phyloP scores from a whole-genome alignment of 2,888 invertebrate genomes.

The Stomorhina lunata region DNA sequence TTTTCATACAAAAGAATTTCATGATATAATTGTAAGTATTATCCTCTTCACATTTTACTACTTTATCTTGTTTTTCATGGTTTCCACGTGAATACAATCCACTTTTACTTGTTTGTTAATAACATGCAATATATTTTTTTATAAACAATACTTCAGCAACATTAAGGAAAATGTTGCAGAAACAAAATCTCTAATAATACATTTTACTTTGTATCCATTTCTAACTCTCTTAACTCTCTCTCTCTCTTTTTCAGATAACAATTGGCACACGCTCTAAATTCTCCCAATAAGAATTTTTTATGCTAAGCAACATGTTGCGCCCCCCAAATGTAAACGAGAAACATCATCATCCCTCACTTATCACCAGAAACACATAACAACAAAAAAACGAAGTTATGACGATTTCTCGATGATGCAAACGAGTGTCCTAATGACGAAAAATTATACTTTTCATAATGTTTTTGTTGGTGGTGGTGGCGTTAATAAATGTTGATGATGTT shows the following conservation, averaged over 20 bases:
- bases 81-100: neutral
- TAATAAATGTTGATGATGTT: neutral
- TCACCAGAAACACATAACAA: slow-evolving; percentile 7
- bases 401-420: slow-evolving; percentile 20
- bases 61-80: neutral
- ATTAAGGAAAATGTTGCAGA: no score
- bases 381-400: slow-evolving; percentile 56
- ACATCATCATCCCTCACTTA: slow-evolving; percentile 31
- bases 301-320: slow-evolving; percentile 25
- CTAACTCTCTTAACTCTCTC: no score
- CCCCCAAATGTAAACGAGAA: neutral
- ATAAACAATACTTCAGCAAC: neutral
- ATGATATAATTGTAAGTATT: no score
- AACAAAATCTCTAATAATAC: neutral
- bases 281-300: neutral
- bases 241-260: neutral
- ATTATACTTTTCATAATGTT: neutral
- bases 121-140: neutral
- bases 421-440: slow-evolving; percentile 43
- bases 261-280: neutral
- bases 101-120: neutral
- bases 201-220: no score
- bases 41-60: no score
- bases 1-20: no score
- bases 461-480: slow-evolving; percentile 6